Percentiles rank a stretch among this genome's conserved stretches.
Evolutionary conservation across 2,888 invertebrate species (phyloP).

Genomic region (Eupithecia abbreviata): DNA sequence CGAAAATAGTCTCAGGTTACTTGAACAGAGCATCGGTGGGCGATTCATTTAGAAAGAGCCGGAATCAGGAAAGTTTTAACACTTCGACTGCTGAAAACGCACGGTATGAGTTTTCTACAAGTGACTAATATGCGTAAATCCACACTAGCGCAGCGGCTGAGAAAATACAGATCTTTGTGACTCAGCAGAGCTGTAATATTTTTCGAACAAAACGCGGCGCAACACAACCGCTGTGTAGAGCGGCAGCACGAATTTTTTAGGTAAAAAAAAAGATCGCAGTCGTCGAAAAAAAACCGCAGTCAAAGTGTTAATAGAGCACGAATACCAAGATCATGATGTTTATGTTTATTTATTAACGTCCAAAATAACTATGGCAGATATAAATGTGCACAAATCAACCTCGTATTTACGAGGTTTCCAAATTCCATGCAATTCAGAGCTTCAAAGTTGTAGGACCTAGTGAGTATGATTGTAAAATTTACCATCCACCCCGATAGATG

Average conservation of each 20-base stretch:
- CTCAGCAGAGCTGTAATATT: too few species aligned
- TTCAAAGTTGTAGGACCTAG: neutral
- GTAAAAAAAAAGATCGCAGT: too few species aligned
- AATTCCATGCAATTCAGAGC: neutral
- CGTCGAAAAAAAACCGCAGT: too few species aligned
- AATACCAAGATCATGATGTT: neutral
- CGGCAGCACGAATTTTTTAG: too few species aligned
- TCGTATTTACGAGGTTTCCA: neutral
- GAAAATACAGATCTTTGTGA: too few species aligned
- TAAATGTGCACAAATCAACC: neutral
- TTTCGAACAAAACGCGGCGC: too few species aligned
- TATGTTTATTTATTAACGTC: neutral
- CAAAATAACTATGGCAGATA: neutral
- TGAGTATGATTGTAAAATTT: conserved; percentile 15
- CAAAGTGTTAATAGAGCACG: neutral
- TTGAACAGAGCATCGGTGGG: neutral
- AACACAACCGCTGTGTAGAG: too few species aligned
- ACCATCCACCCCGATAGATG: conserved; percentile 19
- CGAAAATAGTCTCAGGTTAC: neutral
- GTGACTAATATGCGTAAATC: too few species aligned
- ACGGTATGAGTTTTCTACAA: too few species aligned
- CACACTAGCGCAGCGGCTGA: too few species aligned
- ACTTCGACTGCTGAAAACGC: too few species aligned
- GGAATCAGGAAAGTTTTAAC: neutral
- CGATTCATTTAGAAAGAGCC: neutral